Percentiles rank a stretch among this genome's conserved stretches.
phyloP scores from a whole-genome alignment of 2,113 vertebrate species.

The Bos javanicus region DNA sequence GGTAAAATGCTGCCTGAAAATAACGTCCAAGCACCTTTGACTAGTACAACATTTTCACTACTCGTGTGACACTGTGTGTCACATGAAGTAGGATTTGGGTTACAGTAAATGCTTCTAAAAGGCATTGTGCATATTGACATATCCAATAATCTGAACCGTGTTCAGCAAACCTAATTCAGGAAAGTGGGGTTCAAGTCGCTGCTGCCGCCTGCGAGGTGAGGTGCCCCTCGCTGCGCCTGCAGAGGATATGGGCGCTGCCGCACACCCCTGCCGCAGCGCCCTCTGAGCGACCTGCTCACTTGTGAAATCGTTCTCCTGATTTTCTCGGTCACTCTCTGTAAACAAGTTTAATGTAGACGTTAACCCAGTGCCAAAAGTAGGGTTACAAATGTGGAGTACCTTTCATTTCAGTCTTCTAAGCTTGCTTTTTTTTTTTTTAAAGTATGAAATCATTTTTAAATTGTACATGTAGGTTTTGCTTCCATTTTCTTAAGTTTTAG shows the following conservation, averaged over 20 bases:
- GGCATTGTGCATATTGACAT: conserved; percentile 97
- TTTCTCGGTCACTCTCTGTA: conserved; percentile 44
- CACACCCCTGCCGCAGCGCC: neutral
- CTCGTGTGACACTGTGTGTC: conserved; percentile 94
- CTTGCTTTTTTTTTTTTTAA: neutral
- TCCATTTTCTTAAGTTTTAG: conserved; percentile 65
- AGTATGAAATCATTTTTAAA: conserved; percentile 59
- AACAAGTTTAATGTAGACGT: conserved; percentile 56
- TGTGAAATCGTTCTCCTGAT: conserved; percentile 59
- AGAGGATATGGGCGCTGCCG: neutral
- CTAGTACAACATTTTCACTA: conserved; percentile 91
- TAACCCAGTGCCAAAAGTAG: conserved; percentile 55
- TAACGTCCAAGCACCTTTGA: conserved; percentile 88
- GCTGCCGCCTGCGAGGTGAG: conserved; percentile 60
- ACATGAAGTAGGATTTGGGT: conserved; percentile 88
- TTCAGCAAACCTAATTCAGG: conserved; percentile 95
- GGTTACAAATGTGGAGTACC: conserved; percentile 50
- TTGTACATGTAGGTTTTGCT: conserved; percentile 55
- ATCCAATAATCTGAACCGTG: conserved; percentile 99
- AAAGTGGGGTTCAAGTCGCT: conserved; percentile 79
- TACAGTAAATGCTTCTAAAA: conserved; percentile 96
- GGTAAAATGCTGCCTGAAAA: conserved; percentile 92
- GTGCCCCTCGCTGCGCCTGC: conserved; percentile 33
- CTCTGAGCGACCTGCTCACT: conserved; percentile 53
- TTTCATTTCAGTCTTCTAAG: conserved; percentile 63